phyloP scores from a whole-genome alignment of 2,113 vertebrate species.

The Butorides virescens region DNA sequence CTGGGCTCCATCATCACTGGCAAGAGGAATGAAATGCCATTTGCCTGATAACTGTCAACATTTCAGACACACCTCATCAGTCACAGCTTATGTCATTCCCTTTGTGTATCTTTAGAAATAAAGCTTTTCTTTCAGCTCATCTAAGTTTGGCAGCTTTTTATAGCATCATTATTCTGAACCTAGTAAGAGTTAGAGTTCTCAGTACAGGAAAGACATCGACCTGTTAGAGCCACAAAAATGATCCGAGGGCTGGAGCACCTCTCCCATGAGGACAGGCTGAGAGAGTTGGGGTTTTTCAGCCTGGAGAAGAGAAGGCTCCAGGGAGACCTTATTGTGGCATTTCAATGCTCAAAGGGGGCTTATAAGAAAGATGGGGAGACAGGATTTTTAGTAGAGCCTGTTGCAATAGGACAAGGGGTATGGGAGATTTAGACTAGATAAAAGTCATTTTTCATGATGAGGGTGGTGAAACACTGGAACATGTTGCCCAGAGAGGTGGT shows the following conservation, averaged over 20 bases:
- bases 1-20: neutral
- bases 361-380: neutral
- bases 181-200: neutral
- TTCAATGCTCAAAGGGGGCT: neutral
- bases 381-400: neutral
- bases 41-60: constrained; percentile 38
- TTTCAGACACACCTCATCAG: constrained; percentile 49
- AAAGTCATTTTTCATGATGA: too few relatives aligned
- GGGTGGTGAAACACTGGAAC: too few relatives aligned
- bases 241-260: neutral
- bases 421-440: neutral
- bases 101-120: constrained; percentile 40
- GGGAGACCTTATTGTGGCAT: neutral
- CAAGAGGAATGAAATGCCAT: constrained; percentile 40
- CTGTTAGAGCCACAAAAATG: neutral
- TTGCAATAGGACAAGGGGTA: neutral
- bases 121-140: constrained; percentile 19
- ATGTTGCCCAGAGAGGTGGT: too few relatives aligned
- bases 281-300: too few relatives aligned
- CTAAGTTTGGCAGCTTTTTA: constrained; percentile 29
- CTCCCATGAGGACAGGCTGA: neutral
- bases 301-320: neutral
- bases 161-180: constrained; percentile 3
- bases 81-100: constrained; percentile 20
- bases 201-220: neutral